These are phyloP conservation scores for Galago senegalensis DNA, from an alignment of 2,797 vertebrate species.

Conservation along the genomic window DNA sequence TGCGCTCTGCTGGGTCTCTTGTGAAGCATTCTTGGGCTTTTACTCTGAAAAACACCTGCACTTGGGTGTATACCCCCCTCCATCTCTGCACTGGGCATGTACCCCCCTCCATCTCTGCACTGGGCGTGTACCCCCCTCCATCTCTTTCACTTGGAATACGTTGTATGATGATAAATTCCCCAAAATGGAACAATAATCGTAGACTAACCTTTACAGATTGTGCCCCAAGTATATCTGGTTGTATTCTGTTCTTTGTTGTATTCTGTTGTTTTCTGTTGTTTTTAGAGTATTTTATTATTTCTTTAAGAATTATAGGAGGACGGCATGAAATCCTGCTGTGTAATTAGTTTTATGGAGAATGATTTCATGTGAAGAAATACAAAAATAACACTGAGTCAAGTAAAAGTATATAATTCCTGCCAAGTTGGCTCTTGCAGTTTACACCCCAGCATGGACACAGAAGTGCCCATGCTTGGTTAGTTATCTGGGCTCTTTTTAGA, in stretches of 20 bases:
- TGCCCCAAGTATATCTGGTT: background rate
- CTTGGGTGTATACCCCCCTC: too few species aligned
- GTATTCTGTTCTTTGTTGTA: background rate
- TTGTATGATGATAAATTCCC: background rate
- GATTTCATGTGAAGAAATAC: background rate
- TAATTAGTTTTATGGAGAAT: background rate
- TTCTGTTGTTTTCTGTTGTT: background rate
- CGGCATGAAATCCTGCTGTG: background rate
- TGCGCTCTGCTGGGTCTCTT: background rate
- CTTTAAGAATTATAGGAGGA: background rate
- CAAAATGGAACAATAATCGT: background rate
- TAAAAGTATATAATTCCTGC: background rate
- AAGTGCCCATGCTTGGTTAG: rapidly evolving
- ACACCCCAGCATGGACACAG: rapidly evolving
- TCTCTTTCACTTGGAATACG: rapidly evolving
- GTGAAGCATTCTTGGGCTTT: background rate
- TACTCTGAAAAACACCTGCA: too few species aligned
- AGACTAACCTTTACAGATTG: background rate
- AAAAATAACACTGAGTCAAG: background rate
- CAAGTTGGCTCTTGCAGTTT: background rate
- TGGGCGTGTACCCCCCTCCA: rapidly evolving
- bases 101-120: background rate
- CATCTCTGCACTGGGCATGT: too few species aligned
- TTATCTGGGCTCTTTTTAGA: too few species aligned
- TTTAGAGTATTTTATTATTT: background rate